Evolutionary conservation across 2,888 invertebrate species (phyloP).

Genomic region (Drosophila pegasa): DNA sequence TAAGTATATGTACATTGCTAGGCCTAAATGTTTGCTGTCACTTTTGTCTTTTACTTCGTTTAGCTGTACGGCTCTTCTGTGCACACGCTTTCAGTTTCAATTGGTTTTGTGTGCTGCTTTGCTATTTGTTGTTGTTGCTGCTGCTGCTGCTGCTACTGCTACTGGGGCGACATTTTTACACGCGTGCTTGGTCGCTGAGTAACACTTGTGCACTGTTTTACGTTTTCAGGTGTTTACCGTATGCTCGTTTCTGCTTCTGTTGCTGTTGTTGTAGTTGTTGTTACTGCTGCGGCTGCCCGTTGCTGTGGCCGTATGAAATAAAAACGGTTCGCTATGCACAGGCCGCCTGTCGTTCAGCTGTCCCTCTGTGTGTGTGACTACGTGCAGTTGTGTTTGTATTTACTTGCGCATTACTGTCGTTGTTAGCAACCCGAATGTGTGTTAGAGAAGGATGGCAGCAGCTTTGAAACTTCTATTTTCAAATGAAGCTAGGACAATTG

Average conservation of each 20-base stretch:
- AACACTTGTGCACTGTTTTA: conserved; percentile 79
- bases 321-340: conserved; percentile 82
- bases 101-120: conserved; percentile 39
- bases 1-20: conserved; percentile 11
- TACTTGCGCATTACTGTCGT: conserved; percentile 23
- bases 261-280: conserved; percentile 32
- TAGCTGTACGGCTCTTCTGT: conserved; percentile 23
- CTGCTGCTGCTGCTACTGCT: conserved; percentile 39
- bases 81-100: conserved; percentile 46
- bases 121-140: conserved; percentile 21
- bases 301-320: conserved; percentile 79
- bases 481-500: conserved; percentile 34
- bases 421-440: conserved; percentile 44
- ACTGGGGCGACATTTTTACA: conserved; percentile 61
- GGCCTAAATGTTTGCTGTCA: conserved; percentile 36
- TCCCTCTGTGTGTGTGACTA: background rate
- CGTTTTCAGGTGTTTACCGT: conserved; percentile 59
- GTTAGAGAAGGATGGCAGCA: conserved; percentile 37
- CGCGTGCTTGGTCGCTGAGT: conserved; percentile 78
- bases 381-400: conserved; percentile 6
- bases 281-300: conserved; percentile 8
- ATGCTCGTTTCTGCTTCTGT: conserved; percentile 34
- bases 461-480: background rate
- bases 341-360: conserved; percentile 35
- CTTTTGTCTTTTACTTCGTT: conserved; percentile 27